These are phyloP conservation scores for Rhinoderma darwinii DNA, from an alignment of 2,113 vertebrate genomes.

Conservation along the genomic window DNA sequence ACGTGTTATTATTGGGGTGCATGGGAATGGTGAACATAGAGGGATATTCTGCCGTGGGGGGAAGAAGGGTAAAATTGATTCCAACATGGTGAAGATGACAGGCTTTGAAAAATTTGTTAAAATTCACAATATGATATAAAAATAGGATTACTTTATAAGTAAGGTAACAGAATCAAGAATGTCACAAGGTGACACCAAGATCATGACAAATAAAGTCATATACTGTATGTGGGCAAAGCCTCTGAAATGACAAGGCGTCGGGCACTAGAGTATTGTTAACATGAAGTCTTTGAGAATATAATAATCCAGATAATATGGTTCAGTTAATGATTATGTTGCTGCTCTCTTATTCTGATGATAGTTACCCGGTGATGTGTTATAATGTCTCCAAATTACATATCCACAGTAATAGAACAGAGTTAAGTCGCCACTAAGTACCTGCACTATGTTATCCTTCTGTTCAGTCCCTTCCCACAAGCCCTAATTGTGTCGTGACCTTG, in stretches of 20 bases:
- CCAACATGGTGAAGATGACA: not conserved
- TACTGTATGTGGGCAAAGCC: not conserved
- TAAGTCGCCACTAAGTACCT: slow-evolving; percentile 43
- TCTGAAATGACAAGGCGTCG: slow-evolving; percentile 14
- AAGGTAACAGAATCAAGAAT: not conserved
- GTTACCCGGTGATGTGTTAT: slow-evolving; percentile 43
- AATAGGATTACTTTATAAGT: not conserved
- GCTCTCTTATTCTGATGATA: slow-evolving; percentile 30
- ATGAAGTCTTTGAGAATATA: slow-evolving; percentile 19
- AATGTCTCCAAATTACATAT: slow-evolving; percentile 35
- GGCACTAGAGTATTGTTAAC: slow-evolving; percentile 28
- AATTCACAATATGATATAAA: not conserved
- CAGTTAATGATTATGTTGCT: slow-evolving; percentile 35
- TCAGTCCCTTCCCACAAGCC: not conserved
- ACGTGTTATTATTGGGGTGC: no score
- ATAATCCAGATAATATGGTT: slow-evolving; percentile 41
- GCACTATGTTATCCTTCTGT: slow-evolving; percentile 42
- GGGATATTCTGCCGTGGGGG: no score
- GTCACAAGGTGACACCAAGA: not conserved
- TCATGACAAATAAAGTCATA: not conserved
- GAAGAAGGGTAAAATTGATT: no score
- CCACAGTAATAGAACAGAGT: slow-evolving; percentile 31
- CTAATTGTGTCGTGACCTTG: slow-evolving; percentile 30
- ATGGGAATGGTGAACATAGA: no score
- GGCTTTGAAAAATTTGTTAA: not conserved